Conservation (phyloP, 2,113 vertebrate species). For the Engraulis encrasicolus region DNA sequence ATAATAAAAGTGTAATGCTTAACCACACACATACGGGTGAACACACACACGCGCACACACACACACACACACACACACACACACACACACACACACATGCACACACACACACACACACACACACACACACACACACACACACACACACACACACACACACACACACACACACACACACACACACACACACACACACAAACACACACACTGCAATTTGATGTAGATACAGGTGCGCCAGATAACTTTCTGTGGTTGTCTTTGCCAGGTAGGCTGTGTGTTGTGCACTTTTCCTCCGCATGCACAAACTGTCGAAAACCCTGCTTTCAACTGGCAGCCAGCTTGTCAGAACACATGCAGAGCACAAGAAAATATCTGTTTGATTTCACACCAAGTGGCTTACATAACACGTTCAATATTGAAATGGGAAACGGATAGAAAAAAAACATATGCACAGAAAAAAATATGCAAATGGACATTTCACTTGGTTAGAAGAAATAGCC, state of each 20-base stretch:
- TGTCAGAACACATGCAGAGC: not conserved
- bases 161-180: slow-evolving; percentile 8
- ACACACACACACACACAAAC: not conserved
- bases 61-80: slow-evolving; percentile 5
- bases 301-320: not conserved
- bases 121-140: not conserved
- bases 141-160: not conserved
- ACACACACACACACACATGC: not conserved
- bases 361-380: slow-evolving; percentile 1
- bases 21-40: too few species aligned
- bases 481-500: not conserved
- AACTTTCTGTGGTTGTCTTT: not conserved
- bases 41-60: not conserved
- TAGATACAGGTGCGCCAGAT: not conserved
- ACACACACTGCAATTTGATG: not conserved
- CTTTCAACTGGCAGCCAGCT: not conserved
- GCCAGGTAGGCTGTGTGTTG: not conserved
- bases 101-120: not conserved
- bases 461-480: not conserved
- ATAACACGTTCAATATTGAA: not conserved
- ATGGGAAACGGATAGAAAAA: not conserved
- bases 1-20: too few species aligned
- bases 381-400: not conserved
- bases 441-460: not conserved
- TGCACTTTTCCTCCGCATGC: not conserved